These are phyloP conservation scores for Scaptomyza caliginosa DNA, from an alignment of 2,888 invertebrate species.

Conservation along the genomic window DNA sequence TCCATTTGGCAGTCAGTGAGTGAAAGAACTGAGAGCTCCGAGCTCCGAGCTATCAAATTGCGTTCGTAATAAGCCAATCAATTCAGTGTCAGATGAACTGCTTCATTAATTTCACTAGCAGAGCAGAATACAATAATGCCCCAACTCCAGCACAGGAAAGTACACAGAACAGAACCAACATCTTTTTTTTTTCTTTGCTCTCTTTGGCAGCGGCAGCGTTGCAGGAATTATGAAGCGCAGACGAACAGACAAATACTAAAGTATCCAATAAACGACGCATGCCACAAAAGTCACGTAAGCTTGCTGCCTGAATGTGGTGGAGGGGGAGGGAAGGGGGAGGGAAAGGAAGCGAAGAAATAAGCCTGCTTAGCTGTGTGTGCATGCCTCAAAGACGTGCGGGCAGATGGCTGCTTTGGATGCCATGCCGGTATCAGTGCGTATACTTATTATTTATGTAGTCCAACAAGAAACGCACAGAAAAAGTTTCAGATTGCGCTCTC, in stretches of 20 bases:
- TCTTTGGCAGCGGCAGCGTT: not conserved
- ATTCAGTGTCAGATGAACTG: slow-evolving; percentile 78
- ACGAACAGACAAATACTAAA: slow-evolving; percentile 18
- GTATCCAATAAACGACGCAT: slow-evolving; percentile 58
- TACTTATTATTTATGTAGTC: slow-evolving; percentile 67
- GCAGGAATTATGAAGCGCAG: slow-evolving; percentile 40
- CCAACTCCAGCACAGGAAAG: not conserved
- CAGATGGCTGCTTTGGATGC: slow-evolving; percentile 25
- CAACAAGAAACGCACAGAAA: not conserved
- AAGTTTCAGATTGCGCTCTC: slow-evolving; percentile 6
- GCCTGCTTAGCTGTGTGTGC: slow-evolving; percentile 49
- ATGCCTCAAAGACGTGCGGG: slow-evolving; percentile 34
- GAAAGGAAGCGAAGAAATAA: slow-evolving; percentile 28
- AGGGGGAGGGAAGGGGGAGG: not conserved
- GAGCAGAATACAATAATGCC: slow-evolving; percentile 19
- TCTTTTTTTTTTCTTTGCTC: too few relatives aligned
- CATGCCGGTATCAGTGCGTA: slow-evolving; percentile 12
- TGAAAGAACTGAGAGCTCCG: not conserved
- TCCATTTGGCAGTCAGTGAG: slow-evolving; percentile 31
- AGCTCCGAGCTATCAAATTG: slow-evolving; percentile 55
- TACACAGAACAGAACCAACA: not conserved
- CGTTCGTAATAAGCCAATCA: slow-evolving; percentile 74
- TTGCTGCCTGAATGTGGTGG: not conserved
- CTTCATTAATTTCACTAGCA: slow-evolving; percentile 72
- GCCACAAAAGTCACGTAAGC: slow-evolving; percentile 73